Base-by-base conservation (phyloP, 2,113 vertebrate genomes). In the Lasiurus cinereus region DNA sequence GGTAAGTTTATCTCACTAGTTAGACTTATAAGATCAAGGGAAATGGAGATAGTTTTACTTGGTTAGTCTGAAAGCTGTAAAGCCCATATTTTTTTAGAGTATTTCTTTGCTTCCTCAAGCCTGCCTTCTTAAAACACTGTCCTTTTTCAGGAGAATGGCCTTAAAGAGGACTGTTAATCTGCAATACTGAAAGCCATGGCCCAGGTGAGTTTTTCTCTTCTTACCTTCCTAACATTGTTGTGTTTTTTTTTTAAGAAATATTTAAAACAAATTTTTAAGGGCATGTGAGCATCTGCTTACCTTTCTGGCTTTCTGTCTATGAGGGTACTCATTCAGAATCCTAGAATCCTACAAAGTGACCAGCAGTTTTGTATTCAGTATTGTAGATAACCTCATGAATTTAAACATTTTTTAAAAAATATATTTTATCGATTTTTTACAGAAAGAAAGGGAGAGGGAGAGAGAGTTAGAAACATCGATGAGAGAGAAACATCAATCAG, bases 171-270 rank as follows among this genome's bases (percentile, higher is more conserved):
- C 39, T 88, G 33, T 73, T 31, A 31, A 2, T 48, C 64, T 39
- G 14, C 52, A 80, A 3, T 77, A 39, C 39, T 43, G 31, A 93
- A 85, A 96, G 31, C 73, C 78, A 96, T 96, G 93, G 83, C 93
- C 22, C 78, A 82, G 73, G 96, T 96, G 36, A 94, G 88, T 48
- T 69, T 48, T 8, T 67, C 3, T 76, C 76, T 73, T 93, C 66
- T 90, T 93, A 48, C 29, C 19, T 93, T 88, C 39, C 19, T 83
- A 29, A 84, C n/a, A 76, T 48, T 76, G 1, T 70, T 39, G n/a
- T n/a, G n/a, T 39, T 39, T 39, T 73, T 7, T 77, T 89, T 89
- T 76, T 62, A 82, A 82, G 76, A 62, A 80, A 21, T 64, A 54
- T 69, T 19, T 39, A 70, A 62, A 39, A 70, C 33, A 70, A 39